Base-by-base conservation (phyloP, 2,113 vertebrate species). In the Arvicanthis niloticus region DNA sequence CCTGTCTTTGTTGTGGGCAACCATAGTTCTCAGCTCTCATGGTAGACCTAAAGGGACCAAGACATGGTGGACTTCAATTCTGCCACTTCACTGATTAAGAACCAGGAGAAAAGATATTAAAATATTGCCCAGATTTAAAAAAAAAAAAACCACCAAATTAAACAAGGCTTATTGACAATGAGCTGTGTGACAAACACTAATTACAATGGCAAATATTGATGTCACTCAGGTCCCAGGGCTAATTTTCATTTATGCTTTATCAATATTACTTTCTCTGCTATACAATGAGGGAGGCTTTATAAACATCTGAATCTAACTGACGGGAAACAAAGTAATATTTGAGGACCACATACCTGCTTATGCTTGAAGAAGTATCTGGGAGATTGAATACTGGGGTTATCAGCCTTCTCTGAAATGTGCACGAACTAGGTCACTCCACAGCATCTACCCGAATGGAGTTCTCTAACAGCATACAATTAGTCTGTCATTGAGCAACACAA, bases 121-220 rank as follows among this genome's bases (percentile, higher is more conserved):
- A 84, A 51, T 80, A 84, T 85, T 94, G 73, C 16, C 60, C 26
- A 82, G 37, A 76, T 93, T 93, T 92, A 62, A 82, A 89, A 94
- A 62, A 62, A 60, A 62, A 62, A 68, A 9, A n/a, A n/a, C n/a
- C 3, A 87, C 68, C 51, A 89, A 67, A 42, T 72, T n/a, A 84
- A 89, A 89, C 12, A 81, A 77, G 56, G 34, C 24, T 95, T 91
- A 40, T 2, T 67, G 84, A 58, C 42, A 51, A 40, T 80, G 48
- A 87, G 16, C 91, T 80, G 19, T 80, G 16, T 75, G 48, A 92
- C 31, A 88, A 94, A 48, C 3, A 77, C 75, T 42, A 84, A 88
- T 91, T 58, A 67, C 16, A 95, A 53, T 42, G 56, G 4, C 15
- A 94, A 96, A 80, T 56, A 51, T 22, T 91, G 78, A 67, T 53